Evolutionary conservation across 2,113 vertebrate genomes (phyloP), one percentile per base, ranked within the genome.

Genomic region (Eulemur rufifrons): DNA sequence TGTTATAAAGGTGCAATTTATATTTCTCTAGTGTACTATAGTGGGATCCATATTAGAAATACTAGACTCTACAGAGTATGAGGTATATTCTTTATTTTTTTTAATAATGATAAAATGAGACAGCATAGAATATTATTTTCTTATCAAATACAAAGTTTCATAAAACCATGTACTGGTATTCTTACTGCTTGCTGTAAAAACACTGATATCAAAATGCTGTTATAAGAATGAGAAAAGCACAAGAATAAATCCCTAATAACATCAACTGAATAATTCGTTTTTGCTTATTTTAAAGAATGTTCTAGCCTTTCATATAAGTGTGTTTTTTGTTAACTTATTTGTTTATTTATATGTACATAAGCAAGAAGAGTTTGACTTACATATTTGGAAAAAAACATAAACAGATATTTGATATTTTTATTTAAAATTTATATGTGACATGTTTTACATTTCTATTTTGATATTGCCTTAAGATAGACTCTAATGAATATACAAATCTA

Each of bases 401-500:
- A 59, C 6, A 71, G 3, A 6, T 54, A 39, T 32, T 95, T 76
- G 32, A 68, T 73, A 32, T n/a, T 81, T 14, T 69, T 39, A 63
- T 20, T 76, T 81, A 52, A 94, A 59, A 77, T 84, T 27, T 61
- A 23, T 83, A 34, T 76, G 4, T 59, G 5, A 91, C 7, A 14
- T 9, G 1, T 54, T 87, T 88, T 82, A 61, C 54, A 69, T 45
- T 61, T 74, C 29, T 89, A 8, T 45, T 90, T 92, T 52, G 1
- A 2, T 3, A 94, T 89, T 76, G 47, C 39, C 93, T 95, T 84
- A 71, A 32, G 59, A 12, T 80, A 29, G 89, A 23, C 69, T 13
- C 39, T 94, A 86, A 2, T 45, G 54, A 96, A 84, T 86, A 76
- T 14, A 92, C 47, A 89, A 77, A 91, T 78, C 64, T 64, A 81